Evolutionary conservation across 2,797 vertebrate genomes (phyloP), one percentile per base, ranked within the genome.

Genomic region (Tragopan temminckii): DNA sequence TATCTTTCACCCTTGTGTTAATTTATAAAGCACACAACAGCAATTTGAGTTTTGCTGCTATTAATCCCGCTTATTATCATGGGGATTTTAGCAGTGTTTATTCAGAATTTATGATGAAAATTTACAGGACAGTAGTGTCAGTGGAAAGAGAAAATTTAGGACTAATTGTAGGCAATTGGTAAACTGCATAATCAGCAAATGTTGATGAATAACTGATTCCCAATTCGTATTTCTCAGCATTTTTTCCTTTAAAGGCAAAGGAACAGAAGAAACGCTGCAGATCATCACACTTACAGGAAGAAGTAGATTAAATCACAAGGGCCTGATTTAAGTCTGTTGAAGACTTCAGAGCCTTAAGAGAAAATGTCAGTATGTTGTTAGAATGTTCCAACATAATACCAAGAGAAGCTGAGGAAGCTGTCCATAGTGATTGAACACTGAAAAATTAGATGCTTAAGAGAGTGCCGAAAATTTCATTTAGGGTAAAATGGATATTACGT

Each of bases 151-250:
- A 81, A 90, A 64, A 86, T 90, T 92, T 77, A 88, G 64, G 71
- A 74, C 85, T 96, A 96, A 96, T 95, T 96, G 71, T 62, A 95
- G 77, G 83, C 91, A 94, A 89, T 61, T 92, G 75, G 45, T 48
- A 89, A 95, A 95, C 67, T 91, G 90, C 82, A 92, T 40, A 35
- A 89, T 80, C 61, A 75, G 80, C 91, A 97, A 62, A 88, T 95
- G 36, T 36, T 86, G 74, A 62, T 80, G 95, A 94, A 69, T 76
- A 95, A 95, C 92, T 91, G 94, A 95, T 90, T 97, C 67, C 57
- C 75, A 80, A 94, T 85, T 74, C 67, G 59, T 36, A 25, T 88
- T 93, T 77, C 87, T 96, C 85, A 93, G 90, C 85, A 83, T 36
- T 91, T 94, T 95, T 94, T 81, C 74, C 88, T 84, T 95, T 79